Conservation (phyloP, 2,113 vertebrate genomes). For the Sturnus vulgaris region DNA sequence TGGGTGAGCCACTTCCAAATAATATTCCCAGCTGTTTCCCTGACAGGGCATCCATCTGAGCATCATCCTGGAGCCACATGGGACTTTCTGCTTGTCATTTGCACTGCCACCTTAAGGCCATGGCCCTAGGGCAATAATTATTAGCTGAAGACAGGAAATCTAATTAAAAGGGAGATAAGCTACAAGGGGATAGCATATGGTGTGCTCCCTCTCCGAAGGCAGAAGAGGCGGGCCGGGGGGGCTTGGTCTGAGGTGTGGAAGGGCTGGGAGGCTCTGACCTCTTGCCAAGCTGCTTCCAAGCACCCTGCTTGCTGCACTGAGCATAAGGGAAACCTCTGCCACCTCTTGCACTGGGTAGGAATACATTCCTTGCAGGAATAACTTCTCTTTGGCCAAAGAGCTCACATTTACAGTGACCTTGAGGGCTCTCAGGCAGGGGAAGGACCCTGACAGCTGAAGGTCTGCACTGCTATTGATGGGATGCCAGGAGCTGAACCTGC, state of each 20-base stretch:
- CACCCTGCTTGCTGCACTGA: fast-evolving
- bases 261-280: not conserved
- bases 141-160: not conserved
- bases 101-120: fast-evolving
- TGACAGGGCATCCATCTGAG: not conserved
- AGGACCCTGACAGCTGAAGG: not conserved
- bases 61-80: fast-evolving
- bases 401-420: not conserved
- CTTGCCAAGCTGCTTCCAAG: not conserved
- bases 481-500: fast-evolving
- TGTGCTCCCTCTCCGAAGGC: not conserved
- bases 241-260: not conserved
- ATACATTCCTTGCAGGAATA: not conserved
- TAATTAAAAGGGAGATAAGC: not conserved
- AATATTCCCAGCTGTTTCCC: not conserved
- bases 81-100: fast-evolving
- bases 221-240: not conserved
- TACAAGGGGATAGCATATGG: not conserved
- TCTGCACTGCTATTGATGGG: not conserved
- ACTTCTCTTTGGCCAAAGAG: not conserved
- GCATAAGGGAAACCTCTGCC: fast-evolving
- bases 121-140: not conserved
- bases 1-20: not conserved
- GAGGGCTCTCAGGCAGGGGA: not conserved
- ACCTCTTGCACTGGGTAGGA: not conserved